Evolutionary conservation across 2,888 invertebrate species (phyloP).

Genomic region (Pemphredon lugubris): DNA sequence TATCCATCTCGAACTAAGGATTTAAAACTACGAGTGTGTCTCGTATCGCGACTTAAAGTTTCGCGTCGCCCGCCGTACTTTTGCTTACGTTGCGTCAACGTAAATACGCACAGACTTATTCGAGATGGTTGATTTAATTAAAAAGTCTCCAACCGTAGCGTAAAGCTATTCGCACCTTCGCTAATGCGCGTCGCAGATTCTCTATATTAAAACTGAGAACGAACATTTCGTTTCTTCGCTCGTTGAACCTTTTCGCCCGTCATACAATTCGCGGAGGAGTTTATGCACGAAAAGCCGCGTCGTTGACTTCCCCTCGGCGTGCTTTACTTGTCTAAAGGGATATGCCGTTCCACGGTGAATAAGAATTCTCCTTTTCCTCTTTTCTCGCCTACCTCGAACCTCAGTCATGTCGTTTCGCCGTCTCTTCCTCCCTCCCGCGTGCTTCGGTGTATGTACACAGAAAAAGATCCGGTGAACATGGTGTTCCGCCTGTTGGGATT

Average conservation of each 20-base stretch:
- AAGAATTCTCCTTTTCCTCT: slow-evolving; percentile 47
- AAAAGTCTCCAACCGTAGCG: too few species aligned
- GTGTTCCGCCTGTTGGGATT: slow-evolving; percentile 48
- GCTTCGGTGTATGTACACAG: slow-evolving; percentile 12
- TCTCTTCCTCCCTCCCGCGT: slow-evolving; percentile 7
- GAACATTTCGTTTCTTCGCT: slow-evolving; percentile 32
- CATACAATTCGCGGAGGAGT: slow-evolving; percentile 48
- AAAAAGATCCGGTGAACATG: slow-evolving; percentile 39
- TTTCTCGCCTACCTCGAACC: slow-evolving; percentile 22
- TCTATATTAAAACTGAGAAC: slow-evolving; percentile 5
- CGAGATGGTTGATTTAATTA: too few species aligned
- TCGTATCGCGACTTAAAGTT: too few species aligned
- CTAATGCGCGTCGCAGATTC: too few species aligned
- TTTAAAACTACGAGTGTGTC: too few species aligned
- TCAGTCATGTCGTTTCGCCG: slow-evolving; percentile 22
- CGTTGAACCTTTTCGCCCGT: too few species aligned
- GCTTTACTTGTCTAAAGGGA: slow-evolving; percentile 42
- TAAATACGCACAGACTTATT: too few species aligned
- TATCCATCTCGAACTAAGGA: too few species aligned
- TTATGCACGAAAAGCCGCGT: slow-evolving; percentile 37
- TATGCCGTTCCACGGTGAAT: slow-evolving; percentile 37
- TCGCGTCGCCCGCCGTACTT: too few species aligned
- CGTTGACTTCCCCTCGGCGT: slow-evolving; percentile 33
- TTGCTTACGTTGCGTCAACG: too few species aligned
- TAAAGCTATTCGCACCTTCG: too few species aligned